phyloP scores from a whole-genome alignment of 2,113 vertebrate genomes.

The Ochotona princeps region DNA sequence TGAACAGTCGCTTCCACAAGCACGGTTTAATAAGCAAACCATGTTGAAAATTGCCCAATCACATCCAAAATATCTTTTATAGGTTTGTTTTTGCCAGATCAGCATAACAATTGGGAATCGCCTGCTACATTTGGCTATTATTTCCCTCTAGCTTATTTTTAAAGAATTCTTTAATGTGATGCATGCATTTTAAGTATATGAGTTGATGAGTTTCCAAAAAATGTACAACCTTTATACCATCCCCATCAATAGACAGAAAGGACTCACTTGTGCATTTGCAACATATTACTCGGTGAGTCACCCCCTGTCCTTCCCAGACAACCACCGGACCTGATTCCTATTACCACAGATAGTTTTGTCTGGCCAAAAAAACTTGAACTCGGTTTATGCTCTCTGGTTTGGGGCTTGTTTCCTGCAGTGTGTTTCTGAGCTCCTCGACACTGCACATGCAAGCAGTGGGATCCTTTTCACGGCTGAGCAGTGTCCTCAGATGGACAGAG shows the following conservation, averaged over 20 bases:
- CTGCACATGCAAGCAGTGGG: background rate
- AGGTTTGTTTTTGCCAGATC: slow-evolving; percentile 27
- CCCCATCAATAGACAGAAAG: background rate
- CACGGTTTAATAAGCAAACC: background rate
- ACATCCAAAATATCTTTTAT: background rate
- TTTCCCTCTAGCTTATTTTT: background rate
- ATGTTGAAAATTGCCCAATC: background rate
- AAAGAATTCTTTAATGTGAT: background rate
- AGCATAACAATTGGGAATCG: background rate
- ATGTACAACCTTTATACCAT: background rate
- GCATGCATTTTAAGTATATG: background rate
- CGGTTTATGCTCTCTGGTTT: background rate
- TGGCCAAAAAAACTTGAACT: background rate
- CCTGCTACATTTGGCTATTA: slow-evolving; percentile 3
- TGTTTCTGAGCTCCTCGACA: background rate
- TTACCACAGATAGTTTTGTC: background rate
- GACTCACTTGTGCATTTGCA: background rate
- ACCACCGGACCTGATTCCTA: background rate
- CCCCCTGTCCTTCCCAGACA: background rate
- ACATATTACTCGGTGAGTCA: too few species aligned
- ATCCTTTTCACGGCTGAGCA: background rate
- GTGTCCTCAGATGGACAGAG: background rate
- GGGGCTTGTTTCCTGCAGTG: background rate
- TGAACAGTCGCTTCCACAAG: background rate
- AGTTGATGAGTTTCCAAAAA: background rate